Evolutionary conservation across 2,888 invertebrate genomes (phyloP), one percentile per base, ranked within the genome.

Genomic region (Drosophila prostipennis): DNA sequence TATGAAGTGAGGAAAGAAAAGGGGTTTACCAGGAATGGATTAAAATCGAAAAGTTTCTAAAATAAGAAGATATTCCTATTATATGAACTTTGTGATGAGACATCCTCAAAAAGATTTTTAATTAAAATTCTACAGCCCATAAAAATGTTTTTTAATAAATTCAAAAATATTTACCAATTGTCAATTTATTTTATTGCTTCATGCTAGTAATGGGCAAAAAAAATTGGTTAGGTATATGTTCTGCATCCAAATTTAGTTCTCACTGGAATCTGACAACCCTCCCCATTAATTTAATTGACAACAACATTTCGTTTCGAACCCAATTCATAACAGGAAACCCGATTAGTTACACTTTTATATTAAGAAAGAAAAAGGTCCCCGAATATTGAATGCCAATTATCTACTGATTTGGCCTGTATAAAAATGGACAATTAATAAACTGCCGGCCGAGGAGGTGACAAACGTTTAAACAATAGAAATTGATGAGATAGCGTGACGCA

Each of bases 391-490:
- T 74, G 74, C 69, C 77, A 80, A 81, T 84, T 84, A 84, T 80
- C 75, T 76, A 77, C 73, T 74, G 78, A 78, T 85, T 85, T 78
- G 43, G 77, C 6, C 73, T 58, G 74, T 51, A 55, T 71, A 81
- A 80, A 87, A 84, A 87, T 84, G 64, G 68, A 42, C 74, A 87
- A 84, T 87, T 84, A 84, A 84, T 84, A 87, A 87, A 84, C 84
- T 84, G 19, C 55, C 48, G 45, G 32, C 64, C 63, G 64, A 53
- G 64, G 74, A 84, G 87, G 85, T 84, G 84, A 84, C 80, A 84
- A 84, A 84, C 82, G 80, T 60, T 80, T 75, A 81, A 84, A 78
- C 87, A 87, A 87, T 84, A 84, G 85, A 81, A 84, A 84, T 87
- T 87, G 84, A 84, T 87, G 84, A 81, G 78, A 78, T 78, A 71